Evolutionary conservation across 30 jellyfish, hydroid and myxozoan genomes (phyloP).

Genomic region (Mastigias papua): DNA sequence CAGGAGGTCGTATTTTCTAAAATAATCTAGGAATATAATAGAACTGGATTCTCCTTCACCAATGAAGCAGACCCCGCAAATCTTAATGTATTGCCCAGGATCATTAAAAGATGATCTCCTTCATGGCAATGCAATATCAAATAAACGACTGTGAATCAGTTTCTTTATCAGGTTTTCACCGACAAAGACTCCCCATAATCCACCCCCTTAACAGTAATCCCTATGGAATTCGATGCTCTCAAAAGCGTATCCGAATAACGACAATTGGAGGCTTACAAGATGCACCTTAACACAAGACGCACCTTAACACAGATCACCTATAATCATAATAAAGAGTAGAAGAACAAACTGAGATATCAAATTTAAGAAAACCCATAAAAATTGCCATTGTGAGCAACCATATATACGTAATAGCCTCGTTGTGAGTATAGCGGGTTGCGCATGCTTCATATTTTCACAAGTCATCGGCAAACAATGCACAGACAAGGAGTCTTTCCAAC

Average conservation of each 20-base stretch:
- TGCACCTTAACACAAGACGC: constrained; percentile 6
- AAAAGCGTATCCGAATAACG: background rate
- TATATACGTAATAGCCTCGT: background rate
- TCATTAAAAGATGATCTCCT: background rate
- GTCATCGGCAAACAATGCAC: background rate
- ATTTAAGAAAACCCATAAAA: background rate
- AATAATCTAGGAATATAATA: background rate
- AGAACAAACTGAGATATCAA: background rate
- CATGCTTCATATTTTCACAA: background rate
- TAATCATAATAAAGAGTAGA: background rate
- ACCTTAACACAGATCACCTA: background rate
- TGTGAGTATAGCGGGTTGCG: background rate
- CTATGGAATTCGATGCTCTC: background rate
- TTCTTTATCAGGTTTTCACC: background rate
- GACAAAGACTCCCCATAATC: background rate
- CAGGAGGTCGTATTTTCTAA: background rate
- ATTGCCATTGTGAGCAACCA: background rate
- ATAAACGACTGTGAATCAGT: background rate
- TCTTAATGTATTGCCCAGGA: background rate
- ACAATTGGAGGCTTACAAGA: background rate
- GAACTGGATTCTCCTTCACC: background rate
- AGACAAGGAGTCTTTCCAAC: too few species aligned
- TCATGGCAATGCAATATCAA: background rate
- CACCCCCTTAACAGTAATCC: constrained; percentile 6
- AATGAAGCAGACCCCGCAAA: background rate